Evolutionary conservation across 1,140 invertebrate species (phyloP).

Genomic region (Conus betulinus): DNA sequence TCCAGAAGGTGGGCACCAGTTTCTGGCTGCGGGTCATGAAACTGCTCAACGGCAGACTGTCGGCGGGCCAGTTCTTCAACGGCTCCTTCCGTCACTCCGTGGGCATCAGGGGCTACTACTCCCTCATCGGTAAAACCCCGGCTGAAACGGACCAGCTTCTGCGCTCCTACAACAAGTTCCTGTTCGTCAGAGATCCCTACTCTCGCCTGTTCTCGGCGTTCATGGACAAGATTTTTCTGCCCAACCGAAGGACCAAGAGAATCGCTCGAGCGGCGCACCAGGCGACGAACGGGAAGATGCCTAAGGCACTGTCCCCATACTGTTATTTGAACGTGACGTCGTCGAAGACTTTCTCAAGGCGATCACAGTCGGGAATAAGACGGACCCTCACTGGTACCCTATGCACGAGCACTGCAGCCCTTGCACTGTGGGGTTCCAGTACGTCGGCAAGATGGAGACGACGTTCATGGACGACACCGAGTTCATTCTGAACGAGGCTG

Average conservation of each 20-base stretch:
- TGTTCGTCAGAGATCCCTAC: conserved; percentile 43
- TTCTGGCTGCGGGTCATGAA: conserved; percentile 15
- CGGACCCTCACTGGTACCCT: conserved; percentile 11
- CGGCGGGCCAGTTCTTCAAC: background rate
- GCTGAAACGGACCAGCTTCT: background rate
- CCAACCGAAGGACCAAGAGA: background rate
- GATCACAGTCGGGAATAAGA: background rate
- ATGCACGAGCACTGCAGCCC: conserved; percentile 21
- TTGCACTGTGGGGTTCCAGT: conserved; percentile 18
- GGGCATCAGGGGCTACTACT: background rate
- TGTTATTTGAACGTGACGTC: conserved; percentile 26
- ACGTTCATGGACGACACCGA: conserved; percentile 28
- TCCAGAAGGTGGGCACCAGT: conserved; percentile 30
- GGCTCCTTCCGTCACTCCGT: background rate
- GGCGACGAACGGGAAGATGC: background rate
- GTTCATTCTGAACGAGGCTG: conserved; percentile 13
- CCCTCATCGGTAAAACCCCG: background rate
- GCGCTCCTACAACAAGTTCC: conserved; percentile 23
- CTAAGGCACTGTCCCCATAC: background rate
- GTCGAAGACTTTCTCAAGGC: background rate
- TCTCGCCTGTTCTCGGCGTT: conserved; percentile 42
- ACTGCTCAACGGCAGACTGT: background rate
- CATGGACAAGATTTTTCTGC: conserved; percentile 47
- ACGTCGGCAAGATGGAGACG: conserved; percentile 38
- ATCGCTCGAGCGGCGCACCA: background rate